phyloP scores from a whole-genome alignment of 2,888 invertebrate genomes.

The Drosophila koepferae region DNA sequence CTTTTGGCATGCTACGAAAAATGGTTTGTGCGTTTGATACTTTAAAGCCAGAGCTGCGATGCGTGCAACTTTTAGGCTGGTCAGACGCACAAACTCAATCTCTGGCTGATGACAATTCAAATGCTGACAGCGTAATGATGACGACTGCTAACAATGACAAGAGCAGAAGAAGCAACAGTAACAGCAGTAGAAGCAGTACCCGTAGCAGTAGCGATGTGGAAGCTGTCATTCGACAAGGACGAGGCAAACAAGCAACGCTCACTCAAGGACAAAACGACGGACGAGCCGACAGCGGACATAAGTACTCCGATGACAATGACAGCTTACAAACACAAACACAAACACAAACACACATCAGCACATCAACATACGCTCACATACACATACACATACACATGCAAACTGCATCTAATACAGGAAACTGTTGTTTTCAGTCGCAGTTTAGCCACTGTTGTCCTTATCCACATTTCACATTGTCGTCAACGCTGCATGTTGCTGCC shows the following conservation, averaged over 20 bases:
- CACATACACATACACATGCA: conserved; percentile 5
- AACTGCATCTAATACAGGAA: conserved; percentile 68
- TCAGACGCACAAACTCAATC: conserved; percentile 39
- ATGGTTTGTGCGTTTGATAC: conserved; percentile 32
- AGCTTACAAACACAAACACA: conserved; percentile 63
- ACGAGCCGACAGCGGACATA: conserved; percentile 42
- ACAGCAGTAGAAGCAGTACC: conserved; percentile 11
- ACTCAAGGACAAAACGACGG: conserved; percentile 48
- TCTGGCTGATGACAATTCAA: conserved; percentile 58
- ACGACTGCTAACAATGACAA: conserved; percentile 62
- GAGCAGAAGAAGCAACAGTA: conserved; percentile 24
- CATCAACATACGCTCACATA: conserved; percentile 42
- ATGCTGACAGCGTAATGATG: conserved; percentile 70
- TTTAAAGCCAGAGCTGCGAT: conserved; percentile 48
- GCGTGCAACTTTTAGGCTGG: conserved; percentile 49
- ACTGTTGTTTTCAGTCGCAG: conserved; percentile 68
- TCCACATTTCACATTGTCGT: conserved; percentile 15
- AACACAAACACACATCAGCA: conserved; percentile 14
- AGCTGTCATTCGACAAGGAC: conserved; percentile 67
- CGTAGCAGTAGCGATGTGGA: conserved; percentile 48
- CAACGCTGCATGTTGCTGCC: conserved; percentile 61
- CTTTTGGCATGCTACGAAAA: conserved; percentile 45
- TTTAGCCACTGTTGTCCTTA: conserved; percentile 50
- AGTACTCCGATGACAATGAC: conserved; percentile 56
- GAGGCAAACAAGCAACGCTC: conserved; percentile 66